phyloP scores from a whole-genome alignment of 2,888 invertebrate species.

The Himalopsyche tibetana region DNA sequence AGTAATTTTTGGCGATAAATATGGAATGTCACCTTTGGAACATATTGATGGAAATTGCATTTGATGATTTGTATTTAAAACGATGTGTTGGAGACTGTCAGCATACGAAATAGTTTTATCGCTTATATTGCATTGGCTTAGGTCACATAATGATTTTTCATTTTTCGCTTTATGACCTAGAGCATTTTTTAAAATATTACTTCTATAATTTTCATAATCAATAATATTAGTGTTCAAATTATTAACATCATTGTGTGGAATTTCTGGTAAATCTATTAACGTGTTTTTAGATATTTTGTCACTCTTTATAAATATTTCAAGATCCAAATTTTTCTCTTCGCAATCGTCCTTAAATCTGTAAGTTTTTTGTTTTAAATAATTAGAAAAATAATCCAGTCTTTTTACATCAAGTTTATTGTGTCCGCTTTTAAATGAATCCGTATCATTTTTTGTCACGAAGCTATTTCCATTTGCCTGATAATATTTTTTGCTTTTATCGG shows the following conservation, averaged over 20 bases:
- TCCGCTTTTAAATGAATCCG: background rate
- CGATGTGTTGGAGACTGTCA: background rate
- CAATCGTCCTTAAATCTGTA: background rate
- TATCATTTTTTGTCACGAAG: background rate
- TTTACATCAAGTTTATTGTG: background rate
- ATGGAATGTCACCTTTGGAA: background rate
- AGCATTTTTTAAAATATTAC: slow-evolving; percentile 25
- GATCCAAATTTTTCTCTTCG: slow-evolving; percentile 53
- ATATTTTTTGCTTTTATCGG: background rate
- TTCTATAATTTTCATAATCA: background rate
- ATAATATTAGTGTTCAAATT: background rate
- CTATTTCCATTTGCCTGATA: background rate
- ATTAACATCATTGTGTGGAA: background rate
- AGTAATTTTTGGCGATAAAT: background rate
- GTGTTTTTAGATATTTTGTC: slow-evolving; percentile 62
- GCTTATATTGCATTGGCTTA: background rate
- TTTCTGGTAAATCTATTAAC: slow-evolving; percentile 39
- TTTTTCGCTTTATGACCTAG: background rate
- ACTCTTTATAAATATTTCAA: slow-evolving; percentile 62
- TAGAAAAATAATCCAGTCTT: background rate
- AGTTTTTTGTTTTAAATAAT: slow-evolving; percentile 9
- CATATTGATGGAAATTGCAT: background rate
- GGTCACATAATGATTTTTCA: background rate
- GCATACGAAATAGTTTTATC: background rate
- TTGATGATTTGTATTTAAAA: background rate